These are phyloP conservation scores for Noctua fimbriata DNA, from an alignment of 2,888 invertebrate species.

Conservation along the genomic window DNA sequence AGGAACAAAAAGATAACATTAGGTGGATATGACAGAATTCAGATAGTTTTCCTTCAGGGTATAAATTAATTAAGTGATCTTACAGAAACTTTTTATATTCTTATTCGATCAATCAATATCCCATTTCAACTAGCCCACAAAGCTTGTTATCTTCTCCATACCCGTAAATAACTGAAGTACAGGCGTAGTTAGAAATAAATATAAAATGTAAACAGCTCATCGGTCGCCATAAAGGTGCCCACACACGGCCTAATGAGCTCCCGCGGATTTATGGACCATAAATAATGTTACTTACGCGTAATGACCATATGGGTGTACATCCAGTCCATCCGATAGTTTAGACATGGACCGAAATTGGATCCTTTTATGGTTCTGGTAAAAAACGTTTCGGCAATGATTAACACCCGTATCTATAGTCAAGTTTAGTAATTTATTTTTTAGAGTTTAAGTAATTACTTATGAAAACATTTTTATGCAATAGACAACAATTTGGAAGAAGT, in stretches of 20 bases:
- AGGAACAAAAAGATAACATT: too few species aligned
- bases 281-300: constrained; percentile 85
- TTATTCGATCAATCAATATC: background rate
- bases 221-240: constrained; percentile 83
- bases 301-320: constrained; percentile 76
- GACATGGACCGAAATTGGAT: constrained; percentile 28
- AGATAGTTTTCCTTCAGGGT: too few species aligned
- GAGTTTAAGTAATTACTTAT: too few species aligned
- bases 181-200: constrained; percentile 73
- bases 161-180: constrained; percentile 51
- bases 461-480: too few species aligned
- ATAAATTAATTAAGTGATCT: too few species aligned
- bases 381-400: background rate
- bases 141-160: constrained; percentile 21
- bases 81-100: background rate
- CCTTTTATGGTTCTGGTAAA: constrained; percentile 18
- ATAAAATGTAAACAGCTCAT: constrained; percentile 77
- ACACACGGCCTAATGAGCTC: constrained; percentile 86
- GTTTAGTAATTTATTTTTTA: background rate
- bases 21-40: too few species aligned
- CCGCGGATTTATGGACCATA: constrained; percentile 85
- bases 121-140: background rate
- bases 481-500: too few species aligned
- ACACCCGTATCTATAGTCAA: background rate
- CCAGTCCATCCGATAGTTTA: constrained; percentile 50